Base-by-base conservation (phyloP, 64 coral and sea anemone species). In the Montipora sp. region DNA sequence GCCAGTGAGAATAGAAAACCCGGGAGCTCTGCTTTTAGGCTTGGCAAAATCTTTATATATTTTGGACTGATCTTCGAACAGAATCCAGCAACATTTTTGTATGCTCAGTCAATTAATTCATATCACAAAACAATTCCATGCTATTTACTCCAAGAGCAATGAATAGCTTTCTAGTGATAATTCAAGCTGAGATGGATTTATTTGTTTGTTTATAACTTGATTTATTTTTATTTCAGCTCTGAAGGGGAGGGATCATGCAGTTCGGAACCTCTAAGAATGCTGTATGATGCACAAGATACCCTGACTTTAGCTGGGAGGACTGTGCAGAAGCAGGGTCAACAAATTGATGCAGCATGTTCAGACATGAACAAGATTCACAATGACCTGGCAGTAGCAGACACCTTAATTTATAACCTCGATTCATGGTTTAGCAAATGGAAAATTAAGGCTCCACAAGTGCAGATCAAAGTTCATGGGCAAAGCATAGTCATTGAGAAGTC, bases 351-450 rank as follows among this genome's bases (percentile, higher is more conserved):
- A 44, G 92, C 94, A 49, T 96, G 94, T 12, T 14, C 58, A 57
- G 96, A 92, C 77, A 99, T 96, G 89, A 99, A 99, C 79, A 99
- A 94, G 63, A 79, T 99, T 76, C 98, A 99, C 77, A 96, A 88
- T 79, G 92, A 99, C 79, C 89, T 99, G 51, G 75, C 88, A 76
- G 89, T 99, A 19, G 94, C 94, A 92, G 98, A 99, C 80, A 99
- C 78, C 18, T 22, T 99, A n/a, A 94, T 99, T 51, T 74, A 94
- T n/a, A 96, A 95, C 68, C 90, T 99, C 46, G 98, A 92, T 65
- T 67, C 94, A n/a, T 99, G 98, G 98, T 27, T 99, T 7, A 89
- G 80, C 78, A 92, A 94, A 60, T 99, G 98, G 98, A 75, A 96
- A 59, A 51, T 96, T 66, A 73, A 89, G 70, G 76, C 59, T 50